Evolutionary conservation across 2,888 invertebrate species (phyloP).

Genomic region (Xiphydria camelus): DNA sequence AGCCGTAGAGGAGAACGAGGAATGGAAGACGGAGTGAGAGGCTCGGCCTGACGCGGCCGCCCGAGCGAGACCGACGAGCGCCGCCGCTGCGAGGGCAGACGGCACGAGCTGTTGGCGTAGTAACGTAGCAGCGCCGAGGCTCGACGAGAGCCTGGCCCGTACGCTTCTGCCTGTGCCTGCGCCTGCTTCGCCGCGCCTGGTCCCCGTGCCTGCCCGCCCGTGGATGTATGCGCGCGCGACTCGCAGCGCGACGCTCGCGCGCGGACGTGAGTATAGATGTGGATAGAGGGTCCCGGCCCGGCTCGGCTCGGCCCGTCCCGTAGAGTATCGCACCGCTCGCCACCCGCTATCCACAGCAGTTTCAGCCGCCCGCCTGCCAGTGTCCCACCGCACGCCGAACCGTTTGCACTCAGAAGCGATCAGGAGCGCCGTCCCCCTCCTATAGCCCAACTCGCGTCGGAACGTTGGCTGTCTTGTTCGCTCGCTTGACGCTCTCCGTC

Average conservation of each 20-base stretch:
- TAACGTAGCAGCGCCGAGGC: constrained; percentile 34
- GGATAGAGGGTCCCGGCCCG: constrained; percentile 41
- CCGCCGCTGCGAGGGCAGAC: constrained; percentile 22
- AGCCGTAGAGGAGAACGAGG: constrained; percentile 13
- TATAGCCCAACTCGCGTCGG: background rate
- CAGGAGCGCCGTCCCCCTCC: constrained; percentile 12
- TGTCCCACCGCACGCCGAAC: constrained; percentile 57
- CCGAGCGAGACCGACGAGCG: constrained; percentile 39
- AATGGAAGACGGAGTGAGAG: constrained; percentile 17
- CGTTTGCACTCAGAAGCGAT: constrained; percentile 46
- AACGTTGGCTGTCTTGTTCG: constrained; percentile 17
- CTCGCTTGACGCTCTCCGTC: constrained; percentile 10
- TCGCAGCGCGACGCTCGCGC: too few relatives aligned
- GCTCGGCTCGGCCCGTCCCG: constrained; percentile 28
- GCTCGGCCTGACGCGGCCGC: constrained; percentile 23
- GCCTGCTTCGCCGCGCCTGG: too few relatives aligned
- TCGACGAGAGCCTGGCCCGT: constrained; percentile 5
- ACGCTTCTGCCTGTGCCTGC: too few relatives aligned
- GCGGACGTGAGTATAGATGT: background rate
- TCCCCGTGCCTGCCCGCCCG: too few relatives aligned
- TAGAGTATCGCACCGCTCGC: constrained; percentile 19
- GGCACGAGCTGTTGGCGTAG: constrained; percentile 39
- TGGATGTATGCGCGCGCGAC: too few relatives aligned
- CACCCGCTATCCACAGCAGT: constrained; percentile 31
- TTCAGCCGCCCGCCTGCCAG: constrained; percentile 44